Conservation (phyloP, 1,140 invertebrate species). For the Acarapis woodi region DNA sequence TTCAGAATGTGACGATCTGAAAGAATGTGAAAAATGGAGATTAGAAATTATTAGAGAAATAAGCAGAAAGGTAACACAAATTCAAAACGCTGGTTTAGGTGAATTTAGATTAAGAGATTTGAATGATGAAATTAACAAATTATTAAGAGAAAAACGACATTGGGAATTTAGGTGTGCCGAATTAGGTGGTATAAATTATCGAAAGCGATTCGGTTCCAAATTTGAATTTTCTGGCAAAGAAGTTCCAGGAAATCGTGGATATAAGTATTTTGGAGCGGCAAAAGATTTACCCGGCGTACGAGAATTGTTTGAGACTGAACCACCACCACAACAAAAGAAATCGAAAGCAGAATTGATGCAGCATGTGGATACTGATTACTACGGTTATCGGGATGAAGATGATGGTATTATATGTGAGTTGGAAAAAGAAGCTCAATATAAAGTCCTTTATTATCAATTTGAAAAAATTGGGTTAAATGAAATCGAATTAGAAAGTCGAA, state of each 20-base stretch:
- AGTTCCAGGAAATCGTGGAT: slow-evolving; percentile 86
- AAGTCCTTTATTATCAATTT: not conserved
- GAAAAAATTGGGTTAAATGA: not conserved
- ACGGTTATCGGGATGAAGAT: slow-evolving; percentile 93
- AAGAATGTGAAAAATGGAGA: slow-evolving; percentile 75
- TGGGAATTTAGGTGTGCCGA: slow-evolving; percentile 92
- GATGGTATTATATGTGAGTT: slow-evolving; percentile 73
- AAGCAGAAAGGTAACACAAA: slow-evolving; percentile 93
- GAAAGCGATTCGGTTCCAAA: slow-evolving; percentile 37
- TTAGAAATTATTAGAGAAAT: slow-evolving; percentile 87
- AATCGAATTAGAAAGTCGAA: not conserved
- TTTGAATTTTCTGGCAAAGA: slow-evolving; percentile 84
- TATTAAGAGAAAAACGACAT: slow-evolving; percentile 66
- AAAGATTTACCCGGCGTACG: slow-evolving; percentile 91
- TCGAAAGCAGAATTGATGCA: slow-evolving; percentile 88
- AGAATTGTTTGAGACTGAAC: slow-evolving; percentile 88
- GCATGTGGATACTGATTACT: slow-evolving; percentile 92
- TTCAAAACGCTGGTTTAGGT: slow-evolving; percentile 90
- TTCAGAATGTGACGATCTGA: slow-evolving; percentile 62
- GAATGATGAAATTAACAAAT: slow-evolving; percentile 98
- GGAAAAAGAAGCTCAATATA: slow-evolving; percentile 40
- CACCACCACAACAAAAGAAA: slow-evolving; percentile 53
- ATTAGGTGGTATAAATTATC: slow-evolving; percentile 78
- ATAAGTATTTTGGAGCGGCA: slow-evolving; percentile 97
- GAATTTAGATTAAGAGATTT: slow-evolving; percentile 91